Percentiles rank a stretch among this genome's conserved stretches.
Conservation (phyloP, 2,797 vertebrate species). For the Pipistrellus kuhlii region DNA sequence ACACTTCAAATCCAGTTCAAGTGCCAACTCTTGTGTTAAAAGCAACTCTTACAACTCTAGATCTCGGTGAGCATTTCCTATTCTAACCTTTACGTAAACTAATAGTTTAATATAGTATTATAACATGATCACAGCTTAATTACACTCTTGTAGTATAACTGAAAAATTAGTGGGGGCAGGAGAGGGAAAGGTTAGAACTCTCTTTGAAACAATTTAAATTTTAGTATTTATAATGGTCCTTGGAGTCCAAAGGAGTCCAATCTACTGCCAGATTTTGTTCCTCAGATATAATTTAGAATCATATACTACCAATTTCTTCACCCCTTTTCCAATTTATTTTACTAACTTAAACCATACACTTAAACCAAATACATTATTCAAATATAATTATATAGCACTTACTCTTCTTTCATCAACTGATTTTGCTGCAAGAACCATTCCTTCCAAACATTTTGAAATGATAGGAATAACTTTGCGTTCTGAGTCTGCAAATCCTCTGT, state of each 20-base stretch:
- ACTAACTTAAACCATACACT: conserved; percentile 5
- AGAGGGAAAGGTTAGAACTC: background rate
- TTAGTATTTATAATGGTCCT: conserved; percentile 22
- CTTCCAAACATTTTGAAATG: conserved; percentile 97
- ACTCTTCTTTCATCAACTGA: conserved; percentile 95
- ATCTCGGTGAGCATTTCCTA: background rate
- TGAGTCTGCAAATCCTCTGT: conserved; percentile 96
- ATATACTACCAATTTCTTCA: conserved; percentile 8
- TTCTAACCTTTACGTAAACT: conserved; percentile 42
- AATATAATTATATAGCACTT: conserved; percentile 79
- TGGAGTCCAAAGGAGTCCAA: conserved; percentile 2
- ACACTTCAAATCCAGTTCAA: conserved; percentile 18
- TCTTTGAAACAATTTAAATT: conserved; percentile 33
- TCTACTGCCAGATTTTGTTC: background rate
- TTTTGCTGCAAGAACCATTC: conserved; percentile 98
- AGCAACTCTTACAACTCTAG: conserved; percentile 12
- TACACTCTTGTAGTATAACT: conserved; percentile 38
- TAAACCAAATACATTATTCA: conserved; percentile 32
- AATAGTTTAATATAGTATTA: conserved; percentile 22
- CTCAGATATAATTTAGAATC: conserved; percentile 50
- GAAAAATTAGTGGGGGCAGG: background rate
- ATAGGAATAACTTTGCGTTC: conserved; percentile 97
- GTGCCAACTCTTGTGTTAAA: conserved; percentile 13
- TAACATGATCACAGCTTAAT: conserved; percentile 38
- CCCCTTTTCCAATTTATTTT: conserved; percentile 29